These are phyloP conservation scores for Cordilura impudica DNA, from an alignment of 2,888 invertebrate genomes.

Conservation along the genomic window DNA sequence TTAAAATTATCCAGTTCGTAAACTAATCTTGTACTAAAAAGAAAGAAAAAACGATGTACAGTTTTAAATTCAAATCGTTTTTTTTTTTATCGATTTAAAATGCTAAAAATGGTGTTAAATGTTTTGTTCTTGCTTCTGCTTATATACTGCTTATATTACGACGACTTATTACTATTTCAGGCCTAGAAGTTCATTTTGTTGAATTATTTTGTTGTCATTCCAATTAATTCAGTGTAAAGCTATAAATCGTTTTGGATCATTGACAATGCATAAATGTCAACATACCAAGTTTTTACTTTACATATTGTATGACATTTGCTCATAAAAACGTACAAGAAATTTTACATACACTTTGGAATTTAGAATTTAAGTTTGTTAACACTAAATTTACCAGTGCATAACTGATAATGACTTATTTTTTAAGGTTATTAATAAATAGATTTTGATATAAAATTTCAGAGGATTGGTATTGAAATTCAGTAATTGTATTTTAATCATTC, in stretches of 20 bases:
- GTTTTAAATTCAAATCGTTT: conserved; percentile 36
- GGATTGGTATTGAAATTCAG: no score
- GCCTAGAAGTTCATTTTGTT: conserved; percentile 32
- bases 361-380: no score
- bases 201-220: conserved; percentile 26
- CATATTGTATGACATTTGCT: conserved; percentile 57
- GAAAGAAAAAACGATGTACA: no score
- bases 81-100: conserved; percentile 22
- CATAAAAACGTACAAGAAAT: not conserved
- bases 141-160: not conserved
- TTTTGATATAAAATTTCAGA: no score
- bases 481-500: no score
- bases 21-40: no score
- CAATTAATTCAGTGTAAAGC: conserved; percentile 55
- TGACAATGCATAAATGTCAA: conserved; percentile 60
- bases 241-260: conserved; percentile 62
- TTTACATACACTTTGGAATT: no score
- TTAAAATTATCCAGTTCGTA: no score
- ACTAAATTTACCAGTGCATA: no score
- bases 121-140: conserved; percentile 5
- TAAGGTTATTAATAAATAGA: no score
- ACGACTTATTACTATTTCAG: conserved; percentile 12
- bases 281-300: conserved; percentile 36
- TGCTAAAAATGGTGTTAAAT: conserved; percentile 49
- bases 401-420: no score